Conservation (phyloP, 2,888 invertebrate genomes). For the Oeneis ivallda region DNA sequence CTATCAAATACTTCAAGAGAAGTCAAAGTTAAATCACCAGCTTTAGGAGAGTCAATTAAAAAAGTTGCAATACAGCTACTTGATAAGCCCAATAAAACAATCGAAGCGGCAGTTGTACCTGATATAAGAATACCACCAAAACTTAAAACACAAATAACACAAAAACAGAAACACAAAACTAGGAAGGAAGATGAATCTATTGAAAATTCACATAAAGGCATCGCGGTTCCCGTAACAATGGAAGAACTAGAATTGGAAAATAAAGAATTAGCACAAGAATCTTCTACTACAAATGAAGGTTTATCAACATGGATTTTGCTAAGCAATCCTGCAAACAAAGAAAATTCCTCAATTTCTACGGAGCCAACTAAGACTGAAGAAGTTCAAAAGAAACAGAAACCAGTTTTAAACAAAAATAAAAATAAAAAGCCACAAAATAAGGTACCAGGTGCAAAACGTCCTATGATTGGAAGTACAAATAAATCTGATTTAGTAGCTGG, state of each 20-base stretch:
- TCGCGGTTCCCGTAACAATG: slow-evolving; percentile 84
- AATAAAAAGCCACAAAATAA: slow-evolving; percentile 67
- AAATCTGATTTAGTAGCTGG: slow-evolving; percentile 74
- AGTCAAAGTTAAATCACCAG: slow-evolving; percentile 66
- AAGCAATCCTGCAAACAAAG: slow-evolving; percentile 72
- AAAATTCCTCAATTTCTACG: slow-evolving; percentile 58
- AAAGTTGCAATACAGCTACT: slow-evolving; percentile 81
- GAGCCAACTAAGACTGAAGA: slow-evolving; percentile 68
- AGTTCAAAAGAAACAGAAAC: slow-evolving; percentile 61
- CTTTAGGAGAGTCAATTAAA: slow-evolving; percentile 81
- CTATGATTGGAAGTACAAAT: slow-evolving; percentile 71
- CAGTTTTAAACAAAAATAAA: slow-evolving; percentile 59
- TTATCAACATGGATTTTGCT: slow-evolving; percentile 90
- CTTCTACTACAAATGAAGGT: slow-evolving; percentile 83
- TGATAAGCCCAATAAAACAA: slow-evolving; percentile 66
- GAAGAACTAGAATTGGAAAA: slow-evolving; percentile 83
- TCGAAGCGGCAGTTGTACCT: slow-evolving; percentile 67
- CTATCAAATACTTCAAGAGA: slow-evolving; percentile 57
- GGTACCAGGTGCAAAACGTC: slow-evolving; percentile 55
- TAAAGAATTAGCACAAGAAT: slow-evolving; percentile 61
- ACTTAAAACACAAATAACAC: slow-evolving; percentile 76
- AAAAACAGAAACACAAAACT: slow-evolving; percentile 69
- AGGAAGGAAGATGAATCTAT: slow-evolving; percentile 62
- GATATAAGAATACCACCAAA: slow-evolving; percentile 85
- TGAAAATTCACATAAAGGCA: slow-evolving; percentile 83